phyloP scores from a whole-genome alignment of 2,113 vertebrate species.

The Pandion haliaetus region DNA sequence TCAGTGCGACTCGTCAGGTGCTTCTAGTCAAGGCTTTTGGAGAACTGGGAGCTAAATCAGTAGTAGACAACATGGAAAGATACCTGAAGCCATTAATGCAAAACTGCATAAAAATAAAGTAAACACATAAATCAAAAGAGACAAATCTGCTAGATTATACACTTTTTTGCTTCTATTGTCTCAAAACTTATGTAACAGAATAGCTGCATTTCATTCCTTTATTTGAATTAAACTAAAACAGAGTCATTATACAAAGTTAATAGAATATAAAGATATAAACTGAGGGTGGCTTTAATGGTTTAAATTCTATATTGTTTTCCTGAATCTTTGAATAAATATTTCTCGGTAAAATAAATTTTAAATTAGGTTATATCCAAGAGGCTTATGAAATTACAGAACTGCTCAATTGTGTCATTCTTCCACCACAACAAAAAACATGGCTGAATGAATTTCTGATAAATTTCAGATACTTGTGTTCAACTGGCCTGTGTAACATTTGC shows the following conservation, averaged over 20 bases:
- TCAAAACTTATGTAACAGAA: neutral
- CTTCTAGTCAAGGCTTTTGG: neutral
- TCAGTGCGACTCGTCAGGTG: neutral
- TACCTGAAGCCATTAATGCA: neutral
- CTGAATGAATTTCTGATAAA: neutral
- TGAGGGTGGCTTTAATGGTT: neutral
- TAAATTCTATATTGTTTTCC: neutral
- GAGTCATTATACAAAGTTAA: neutral
- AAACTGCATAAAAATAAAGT: neutral
- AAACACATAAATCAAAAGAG: neutral
- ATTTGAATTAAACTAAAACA: neutral
- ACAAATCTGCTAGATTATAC: neutral
- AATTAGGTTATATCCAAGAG: neutral
- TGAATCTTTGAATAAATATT: conserved; percentile 27
- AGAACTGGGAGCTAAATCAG: neutral
- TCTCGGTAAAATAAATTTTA: neutral
- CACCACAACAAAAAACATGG: neutral
- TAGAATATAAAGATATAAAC: neutral
- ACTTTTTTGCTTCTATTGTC: neutral
- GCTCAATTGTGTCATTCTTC: neutral
- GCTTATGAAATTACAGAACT: neutral
- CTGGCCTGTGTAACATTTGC: neutral
- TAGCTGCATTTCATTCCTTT: neutral
- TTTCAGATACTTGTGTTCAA: neutral
- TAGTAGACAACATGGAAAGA: neutral